Conservation (phyloP, 2,113 vertebrate species). For the Oncorhynchus clarkii region DNA sequence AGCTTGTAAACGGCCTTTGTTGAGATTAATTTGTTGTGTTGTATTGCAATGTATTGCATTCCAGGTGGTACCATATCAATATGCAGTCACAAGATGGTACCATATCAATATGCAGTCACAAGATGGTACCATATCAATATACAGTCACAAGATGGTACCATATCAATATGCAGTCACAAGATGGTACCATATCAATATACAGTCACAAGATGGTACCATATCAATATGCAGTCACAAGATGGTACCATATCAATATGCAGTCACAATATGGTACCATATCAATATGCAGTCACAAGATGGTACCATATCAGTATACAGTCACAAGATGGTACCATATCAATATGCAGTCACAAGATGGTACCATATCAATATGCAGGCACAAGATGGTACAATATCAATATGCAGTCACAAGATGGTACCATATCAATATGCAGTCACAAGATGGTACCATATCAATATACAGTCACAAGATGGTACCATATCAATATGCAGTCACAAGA, state of each 20-base stretch:
- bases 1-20: too few relatives aligned
- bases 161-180: not conserved
- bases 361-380: not conserved
- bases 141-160: not conserved
- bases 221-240: not conserved
- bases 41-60: too few relatives aligned
- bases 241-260: not conserved
- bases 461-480: not conserved
- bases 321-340: too few relatives aligned
- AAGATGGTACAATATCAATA: too few relatives aligned
- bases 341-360: not conserved
- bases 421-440: not conserved
- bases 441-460: too few relatives aligned
- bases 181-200: too few relatives aligned
- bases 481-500: not conserved
- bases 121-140: too few relatives aligned
- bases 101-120: not conserved
- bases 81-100: not conserved
- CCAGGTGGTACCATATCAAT: conserved; percentile 20
- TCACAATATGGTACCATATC: too few relatives aligned
- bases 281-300: not conserved
- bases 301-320: not conserved
- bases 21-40: too few relatives aligned
- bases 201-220: not conserved
- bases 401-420: not conserved